Evolutionary conservation across 2,113 vertebrate genomes (phyloP), one percentile per base, ranked within the genome.

Genomic region (Chloropsis hardwickii): DNA sequence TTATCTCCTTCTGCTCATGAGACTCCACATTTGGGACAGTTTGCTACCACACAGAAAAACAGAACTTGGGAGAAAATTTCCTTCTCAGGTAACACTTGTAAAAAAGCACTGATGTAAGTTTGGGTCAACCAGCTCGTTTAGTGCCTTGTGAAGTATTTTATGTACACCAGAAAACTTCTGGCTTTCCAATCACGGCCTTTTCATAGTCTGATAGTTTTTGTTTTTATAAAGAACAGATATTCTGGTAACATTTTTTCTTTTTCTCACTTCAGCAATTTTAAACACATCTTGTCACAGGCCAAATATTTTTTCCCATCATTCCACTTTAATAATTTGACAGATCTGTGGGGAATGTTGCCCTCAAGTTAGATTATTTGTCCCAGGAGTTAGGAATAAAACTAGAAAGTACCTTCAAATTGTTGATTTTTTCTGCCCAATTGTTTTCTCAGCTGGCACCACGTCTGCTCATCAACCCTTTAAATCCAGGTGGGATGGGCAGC

Each of bases 201-300:
- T 65, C 84, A 80, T 76, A 83, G 81, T 73, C 94, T 72, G 67
- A 58, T 77, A 74, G 71, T 10, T 95, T 76, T 88, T 35, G 40
- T 71, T 92, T 88, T 66, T 51, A 45, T 65, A 31, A 47, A 64
- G 58, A 82, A 56, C 22, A 56, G 62, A 71, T 82, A 81, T 69
- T 72, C 50, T 69, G 40, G 24, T 58, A 77, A 51, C 16, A 11
- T 79, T 92, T 85, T 78, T 74, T 29, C 39, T 86, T 88, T 61
- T 50, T 51, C 27, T 90, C 71, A 70, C 90, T 92, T 90, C 79
- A 96, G 64, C 79, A 81, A 9, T 78, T 93, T 90, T 93, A 92
- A 95, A 94, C 57, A 56, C 47, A 64, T 60, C 79, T 77, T 82
- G 50, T 86, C 66, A 94, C 71, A 90, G 45, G 62, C 47, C 74